These are phyloP conservation scores for Dinothrombium tinctorium DNA, from an alignment of 1,140 invertebrate genomes.

Conservation along the genomic window DNA sequence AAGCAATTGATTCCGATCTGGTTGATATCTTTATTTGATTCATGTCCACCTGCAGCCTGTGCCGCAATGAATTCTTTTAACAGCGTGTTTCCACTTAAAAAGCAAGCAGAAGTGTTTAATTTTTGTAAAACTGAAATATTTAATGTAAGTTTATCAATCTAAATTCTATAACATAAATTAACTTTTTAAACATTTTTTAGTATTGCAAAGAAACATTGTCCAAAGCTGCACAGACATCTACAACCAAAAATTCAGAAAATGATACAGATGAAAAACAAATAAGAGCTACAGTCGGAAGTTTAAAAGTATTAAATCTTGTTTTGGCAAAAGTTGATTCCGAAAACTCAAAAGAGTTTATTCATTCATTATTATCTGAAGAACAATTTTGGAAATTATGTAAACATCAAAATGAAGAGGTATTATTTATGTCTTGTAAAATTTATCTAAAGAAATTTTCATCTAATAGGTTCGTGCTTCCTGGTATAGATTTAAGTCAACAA, in stretches of 20 bases:
- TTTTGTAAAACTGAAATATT: slow-evolving; percentile 52
- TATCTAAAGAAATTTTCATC: slow-evolving; percentile 15
- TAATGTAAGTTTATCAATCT: slow-evolving; percentile 17
- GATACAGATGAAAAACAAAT: no score
- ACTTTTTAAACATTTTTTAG: slow-evolving; percentile 4
- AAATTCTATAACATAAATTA: not conserved
- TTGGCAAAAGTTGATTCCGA: no score
- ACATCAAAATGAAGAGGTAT: no score
- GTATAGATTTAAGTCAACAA: slow-evolving; percentile 34
- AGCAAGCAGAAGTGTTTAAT: slow-evolving; percentile 40
- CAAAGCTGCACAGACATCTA: no score
- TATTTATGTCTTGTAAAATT: no score
- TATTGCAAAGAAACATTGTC: slow-evolving; percentile 6
- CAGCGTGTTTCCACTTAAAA: slow-evolving; percentile 40
- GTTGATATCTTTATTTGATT: slow-evolving; percentile 53
- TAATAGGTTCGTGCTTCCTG: slow-evolving; percentile 31
- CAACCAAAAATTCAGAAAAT: no score
- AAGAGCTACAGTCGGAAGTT: no score
- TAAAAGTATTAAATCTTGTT: no score
- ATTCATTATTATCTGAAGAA: no score
- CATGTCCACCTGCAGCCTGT: slow-evolving; percentile 47
- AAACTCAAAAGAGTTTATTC: no score
- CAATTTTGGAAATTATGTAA: no score
- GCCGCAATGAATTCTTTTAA: slow-evolving; percentile 38
- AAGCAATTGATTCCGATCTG: slow-evolving; percentile 30